A percentile compares a stretch with the other conserved stretches of the same genome.
Conservation (phyloP, 2,888 invertebrate species). For the Troides oblongomaculatus region DNA sequence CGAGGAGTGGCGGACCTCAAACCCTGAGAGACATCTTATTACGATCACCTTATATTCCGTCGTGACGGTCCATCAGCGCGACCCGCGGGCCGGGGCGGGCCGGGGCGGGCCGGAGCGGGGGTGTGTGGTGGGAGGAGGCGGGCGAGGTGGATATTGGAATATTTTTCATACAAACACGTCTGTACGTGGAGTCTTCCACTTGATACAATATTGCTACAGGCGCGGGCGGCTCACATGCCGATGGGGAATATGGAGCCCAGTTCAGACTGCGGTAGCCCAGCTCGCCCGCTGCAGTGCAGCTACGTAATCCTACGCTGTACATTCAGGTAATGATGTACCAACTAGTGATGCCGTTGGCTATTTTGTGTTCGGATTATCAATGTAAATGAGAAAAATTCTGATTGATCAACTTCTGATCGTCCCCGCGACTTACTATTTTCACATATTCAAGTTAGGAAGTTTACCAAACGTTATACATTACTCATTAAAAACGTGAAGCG, state of each 20-base stretch:
- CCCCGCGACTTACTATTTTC: too few relatives aligned
- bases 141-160: constrained; percentile 72
- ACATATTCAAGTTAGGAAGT: too few relatives aligned
- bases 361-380: too few relatives aligned
- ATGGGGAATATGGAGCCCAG: neutral
- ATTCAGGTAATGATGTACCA: too few relatives aligned
- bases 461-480: too few relatives aligned
- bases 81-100: constrained; percentile 34
- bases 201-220: constrained; percentile 73
- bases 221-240: constrained; percentile 53
- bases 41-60: constrained; percentile 63
- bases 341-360: too few relatives aligned
- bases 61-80: constrained; percentile 36
- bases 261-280: too few relatives aligned
- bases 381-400: too few relatives aligned
- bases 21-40: constrained; percentile 48
- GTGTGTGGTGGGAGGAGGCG: constrained; percentile 32
- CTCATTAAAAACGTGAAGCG: too few relatives aligned
- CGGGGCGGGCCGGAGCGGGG: constrained; percentile 5
- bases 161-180: constrained; percentile 81
- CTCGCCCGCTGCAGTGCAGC: too few relatives aligned
- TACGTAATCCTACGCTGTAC: too few relatives aligned
- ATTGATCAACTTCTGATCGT: too few relatives aligned
- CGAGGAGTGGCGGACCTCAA: constrained; percentile 32
- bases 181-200: constrained; percentile 77